Evolutionary conservation across 2,888 invertebrate species (phyloP).

Genomic region (Tenthredo notha): DNA sequence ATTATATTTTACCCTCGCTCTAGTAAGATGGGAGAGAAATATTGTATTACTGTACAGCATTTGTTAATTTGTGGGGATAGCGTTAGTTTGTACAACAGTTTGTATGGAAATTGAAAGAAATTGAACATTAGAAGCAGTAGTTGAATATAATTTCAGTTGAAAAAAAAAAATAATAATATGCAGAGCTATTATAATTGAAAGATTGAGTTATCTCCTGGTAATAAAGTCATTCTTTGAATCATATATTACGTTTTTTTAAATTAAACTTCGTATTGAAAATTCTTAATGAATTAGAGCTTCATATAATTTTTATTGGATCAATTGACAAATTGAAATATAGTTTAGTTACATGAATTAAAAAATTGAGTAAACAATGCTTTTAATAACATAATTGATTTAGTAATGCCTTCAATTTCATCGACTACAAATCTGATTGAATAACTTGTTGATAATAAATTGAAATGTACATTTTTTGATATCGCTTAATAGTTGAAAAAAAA

Average conservation of each 20-base stretch:
- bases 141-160: not conserved
- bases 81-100: constrained; percentile 35
- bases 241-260: not conserved
- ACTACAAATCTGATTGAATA: constrained; percentile 33
- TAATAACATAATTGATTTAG: constrained; percentile 16
- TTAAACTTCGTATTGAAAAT: not conserved
- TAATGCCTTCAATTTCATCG: constrained; percentile 34
- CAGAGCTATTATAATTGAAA: not conserved
- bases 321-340: not conserved
- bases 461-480: constrained; percentile 36
- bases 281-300: not conserved
- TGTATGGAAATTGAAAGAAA: constrained; percentile 29
- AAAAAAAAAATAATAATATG: not conserved
- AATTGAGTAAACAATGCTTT: constrained; percentile 16
- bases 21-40: constrained; percentile 1
- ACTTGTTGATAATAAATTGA: not conserved
- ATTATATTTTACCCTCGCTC: not conserved
- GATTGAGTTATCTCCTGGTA: not conserved
- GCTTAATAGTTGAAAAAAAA: not conserved
- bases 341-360: not conserved
- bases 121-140: not conserved
- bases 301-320: not conserved
- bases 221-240: not conserved
- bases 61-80: not conserved
- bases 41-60: constrained; percentile 36